phyloP scores from a whole-genome alignment of 1,140 invertebrate species.

The Xylocopa sonorina region DNA sequence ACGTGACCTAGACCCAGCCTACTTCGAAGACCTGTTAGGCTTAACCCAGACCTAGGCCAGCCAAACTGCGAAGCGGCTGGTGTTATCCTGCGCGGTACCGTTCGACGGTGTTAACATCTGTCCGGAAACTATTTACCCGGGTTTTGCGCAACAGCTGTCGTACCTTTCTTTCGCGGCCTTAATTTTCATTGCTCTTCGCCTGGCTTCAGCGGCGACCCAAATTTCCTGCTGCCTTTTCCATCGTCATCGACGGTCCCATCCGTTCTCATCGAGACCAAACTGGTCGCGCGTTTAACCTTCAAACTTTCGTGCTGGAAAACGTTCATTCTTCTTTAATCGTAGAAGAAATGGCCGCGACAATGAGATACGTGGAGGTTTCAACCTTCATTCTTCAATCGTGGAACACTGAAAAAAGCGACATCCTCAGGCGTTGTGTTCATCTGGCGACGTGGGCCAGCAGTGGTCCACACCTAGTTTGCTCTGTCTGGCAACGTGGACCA shows the following conservation, averaged over 20 bases:
- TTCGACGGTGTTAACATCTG: slow-evolving; percentile 16
- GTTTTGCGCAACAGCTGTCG: slow-evolving; percentile 37
- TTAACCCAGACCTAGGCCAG: slow-evolving; percentile 4
- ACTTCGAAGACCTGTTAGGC: not conserved
- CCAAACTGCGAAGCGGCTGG: not conserved
- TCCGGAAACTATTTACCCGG: slow-evolving; percentile 31
- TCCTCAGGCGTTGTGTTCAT: too few relatives aligned
- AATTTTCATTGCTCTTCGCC: slow-evolving; percentile 40
- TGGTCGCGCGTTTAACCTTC: too few relatives aligned
- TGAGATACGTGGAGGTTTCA: too few relatives aligned
- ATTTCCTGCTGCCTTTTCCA: slow-evolving; percentile 20
- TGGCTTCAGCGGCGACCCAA: slow-evolving; percentile 30
- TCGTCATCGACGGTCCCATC: not conserved
- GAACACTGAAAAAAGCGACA: too few relatives aligned
- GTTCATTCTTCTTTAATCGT: too few relatives aligned
- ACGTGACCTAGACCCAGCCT: slow-evolving; percentile 22
- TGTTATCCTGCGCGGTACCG: not conserved
- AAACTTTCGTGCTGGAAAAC: too few relatives aligned
- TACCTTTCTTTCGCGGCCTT: slow-evolving; percentile 9
- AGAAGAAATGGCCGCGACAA: too few relatives aligned
- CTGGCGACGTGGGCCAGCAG: too few relatives aligned
- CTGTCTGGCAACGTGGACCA: too few relatives aligned
- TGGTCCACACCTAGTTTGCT: too few relatives aligned
- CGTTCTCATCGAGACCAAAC: not conserved
- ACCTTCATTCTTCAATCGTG: too few relatives aligned